Conservation (phyloP, 2,888 invertebrate genomes). For the Tiphia femorata region DNA sequence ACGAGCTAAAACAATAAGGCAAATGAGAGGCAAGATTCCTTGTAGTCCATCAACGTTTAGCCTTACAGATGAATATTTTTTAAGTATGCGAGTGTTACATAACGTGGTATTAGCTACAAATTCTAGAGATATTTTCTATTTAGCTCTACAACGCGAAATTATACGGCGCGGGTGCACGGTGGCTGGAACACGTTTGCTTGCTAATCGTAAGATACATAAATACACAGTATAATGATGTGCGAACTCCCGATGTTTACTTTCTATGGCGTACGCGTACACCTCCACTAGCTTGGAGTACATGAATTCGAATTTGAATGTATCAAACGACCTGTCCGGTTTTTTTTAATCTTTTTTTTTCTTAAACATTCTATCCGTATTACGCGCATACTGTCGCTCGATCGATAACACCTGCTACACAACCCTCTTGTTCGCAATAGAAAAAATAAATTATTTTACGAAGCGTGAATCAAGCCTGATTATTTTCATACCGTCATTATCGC, state of each 20-base stretch:
- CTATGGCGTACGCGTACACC: too few species aligned
- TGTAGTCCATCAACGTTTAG: constrained; percentile 1
- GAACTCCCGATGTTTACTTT: too few species aligned
- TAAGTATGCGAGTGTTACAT: constrained; percentile 8
- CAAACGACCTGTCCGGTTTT: too few species aligned
- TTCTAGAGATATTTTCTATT: constrained; percentile 37
- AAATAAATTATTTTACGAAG: constrained; percentile 61
- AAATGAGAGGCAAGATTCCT: background rate
- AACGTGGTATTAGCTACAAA: constrained; percentile 14
- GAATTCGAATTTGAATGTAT: too few species aligned
- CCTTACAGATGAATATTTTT: constrained; percentile 13
- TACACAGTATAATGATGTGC: too few species aligned
- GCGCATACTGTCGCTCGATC: constrained; percentile 6
- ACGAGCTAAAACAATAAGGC: background rate
- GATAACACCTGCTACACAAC: constrained; percentile 39
- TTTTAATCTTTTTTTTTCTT: background rate
- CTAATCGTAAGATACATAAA: constrained; percentile 2
- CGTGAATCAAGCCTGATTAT: too few species aligned
- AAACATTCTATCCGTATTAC: background rate
- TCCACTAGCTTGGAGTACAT: too few species aligned
- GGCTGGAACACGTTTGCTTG: constrained; percentile 13
- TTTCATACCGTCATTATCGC: too few species aligned
- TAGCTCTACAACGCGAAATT: constrained; percentile 21
- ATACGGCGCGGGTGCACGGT: constrained; percentile 12
- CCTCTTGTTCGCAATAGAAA: constrained; percentile 53